These are phyloP conservation scores for Octomys mimax DNA, from an alignment of 2,797 vertebrate genomes.

Conservation along the genomic window DNA sequence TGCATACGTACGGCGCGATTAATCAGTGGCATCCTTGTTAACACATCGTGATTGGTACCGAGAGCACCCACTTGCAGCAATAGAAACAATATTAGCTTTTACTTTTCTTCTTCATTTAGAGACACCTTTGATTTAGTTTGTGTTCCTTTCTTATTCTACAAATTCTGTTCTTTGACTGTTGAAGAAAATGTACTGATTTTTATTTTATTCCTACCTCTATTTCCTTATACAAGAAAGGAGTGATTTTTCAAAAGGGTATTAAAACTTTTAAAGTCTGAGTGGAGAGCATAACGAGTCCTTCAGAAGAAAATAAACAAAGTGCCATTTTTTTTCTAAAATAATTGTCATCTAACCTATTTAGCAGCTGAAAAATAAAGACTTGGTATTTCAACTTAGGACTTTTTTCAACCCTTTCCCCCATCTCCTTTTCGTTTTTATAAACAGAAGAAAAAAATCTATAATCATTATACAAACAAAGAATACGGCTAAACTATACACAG, in stretches of 20 bases:
- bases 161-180: slow-evolving; percentile 6
- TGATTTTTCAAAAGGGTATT: background rate
- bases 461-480: slow-evolving; percentile 82
- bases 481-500: slow-evolving; percentile 69
- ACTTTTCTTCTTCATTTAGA: slow-evolving; percentile 32
- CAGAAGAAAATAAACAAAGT: slow-evolving; percentile 66
- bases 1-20: background rate
- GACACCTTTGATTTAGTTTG: background rate
- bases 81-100: background rate
- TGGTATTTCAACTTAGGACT: slow-evolving; percentile 66
- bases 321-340: slow-evolving; percentile 37
- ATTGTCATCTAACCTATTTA: slow-evolving; percentile 64
- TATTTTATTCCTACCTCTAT: slow-evolving; percentile 46
- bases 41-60: background rate
- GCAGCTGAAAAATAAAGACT: slow-evolving; percentile 65
- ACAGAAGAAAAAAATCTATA: slow-evolving; percentile 74
- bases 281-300: slow-evolving; percentile 54
- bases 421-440: slow-evolving; percentile 79
- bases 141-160: slow-evolving; percentile 1
- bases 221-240: slow-evolving; percentile 41
- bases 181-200: slow-evolving; percentile 41
- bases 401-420: slow-evolving; percentile 51
- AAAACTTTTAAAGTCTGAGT: slow-evolving; percentile 50
- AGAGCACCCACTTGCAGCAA: background rate
- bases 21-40: background rate